These are phyloP conservation scores for Carposina sasakii DNA, from an alignment of 1,140 invertebrate genomes.

Conservation along the genomic window DNA sequence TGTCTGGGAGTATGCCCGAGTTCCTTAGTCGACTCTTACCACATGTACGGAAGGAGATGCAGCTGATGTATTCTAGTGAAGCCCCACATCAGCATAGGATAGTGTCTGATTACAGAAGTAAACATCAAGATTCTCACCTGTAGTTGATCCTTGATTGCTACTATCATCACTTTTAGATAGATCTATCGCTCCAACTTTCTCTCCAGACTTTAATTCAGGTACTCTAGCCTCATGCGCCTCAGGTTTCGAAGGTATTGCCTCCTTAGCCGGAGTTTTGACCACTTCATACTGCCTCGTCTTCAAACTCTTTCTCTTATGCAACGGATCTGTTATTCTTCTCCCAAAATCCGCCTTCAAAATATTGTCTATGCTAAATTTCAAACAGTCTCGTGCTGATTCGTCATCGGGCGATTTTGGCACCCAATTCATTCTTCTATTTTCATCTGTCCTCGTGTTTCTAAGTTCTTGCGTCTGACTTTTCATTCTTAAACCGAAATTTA, in stretches of 20 bases:
- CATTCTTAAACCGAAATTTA: slow-evolving; percentile 42
- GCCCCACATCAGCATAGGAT: no score
- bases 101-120: no score
- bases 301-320: slow-evolving; percentile 73
- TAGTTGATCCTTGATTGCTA: slow-evolving; percentile 43
- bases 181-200: slow-evolving; percentile 57
- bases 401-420: slow-evolving; percentile 52
- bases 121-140: slow-evolving; percentile 31
- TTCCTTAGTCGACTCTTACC: no score
- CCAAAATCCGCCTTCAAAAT: slow-evolving; percentile 93
- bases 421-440: slow-evolving; percentile 44
- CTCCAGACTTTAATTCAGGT: slow-evolving; percentile 47
- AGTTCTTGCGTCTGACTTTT: slow-evolving; percentile 34
- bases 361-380: slow-evolving; percentile 95
- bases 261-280: slow-evolving; percentile 44
- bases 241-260: slow-evolving; percentile 31
- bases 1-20: no score
- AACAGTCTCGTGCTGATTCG: slow-evolving; percentile 71
- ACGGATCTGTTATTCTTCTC: slow-evolving; percentile 79
- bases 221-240: slow-evolving; percentile 39
- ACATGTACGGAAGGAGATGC: no score
- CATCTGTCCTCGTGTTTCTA: slow-evolving; percentile 32
- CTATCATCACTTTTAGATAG: slow-evolving; percentile 58
- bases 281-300: slow-evolving; percentile 44
- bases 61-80: no score